phyloP scores from a whole-genome alignment of 2,113 vertebrate genomes.

The Zootoca vivipara region DNA sequence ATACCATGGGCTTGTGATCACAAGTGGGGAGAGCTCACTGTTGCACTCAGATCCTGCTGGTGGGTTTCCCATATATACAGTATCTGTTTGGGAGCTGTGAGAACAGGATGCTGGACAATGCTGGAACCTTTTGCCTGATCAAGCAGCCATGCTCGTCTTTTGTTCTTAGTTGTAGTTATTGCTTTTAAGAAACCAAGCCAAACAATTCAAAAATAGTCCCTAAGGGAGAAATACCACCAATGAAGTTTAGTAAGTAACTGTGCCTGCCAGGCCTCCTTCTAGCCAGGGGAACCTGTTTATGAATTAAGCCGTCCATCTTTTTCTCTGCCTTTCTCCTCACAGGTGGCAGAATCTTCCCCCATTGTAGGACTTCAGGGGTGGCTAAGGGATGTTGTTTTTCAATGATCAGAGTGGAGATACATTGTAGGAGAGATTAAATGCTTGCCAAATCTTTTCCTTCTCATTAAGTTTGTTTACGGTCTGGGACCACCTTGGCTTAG shows the following conservation, averaged over 20 bases:
- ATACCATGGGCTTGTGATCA: too few relatives aligned
- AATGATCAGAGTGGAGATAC: conserved; percentile 17
- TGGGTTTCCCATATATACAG: too few relatives aligned
- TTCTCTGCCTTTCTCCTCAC: not conserved
- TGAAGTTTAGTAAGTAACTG: not conserved
- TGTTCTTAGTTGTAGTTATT: too few relatives aligned
- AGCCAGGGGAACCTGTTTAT: not conserved
- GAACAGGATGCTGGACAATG: too few relatives aligned
- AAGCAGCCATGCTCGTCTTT: too few relatives aligned
- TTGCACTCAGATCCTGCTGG: too few relatives aligned
- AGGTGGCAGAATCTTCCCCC: conserved; percentile 5
- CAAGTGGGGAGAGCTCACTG: too few relatives aligned
- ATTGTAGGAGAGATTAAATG: conserved; percentile 55
- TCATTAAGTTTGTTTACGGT: conserved; percentile 50
- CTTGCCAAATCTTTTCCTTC: conserved; percentile 55
- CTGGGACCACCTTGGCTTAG: conserved; percentile 30
- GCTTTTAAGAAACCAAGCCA: too few relatives aligned
- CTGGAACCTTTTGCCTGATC: too few relatives aligned
- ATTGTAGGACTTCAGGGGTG: conserved; percentile 7
- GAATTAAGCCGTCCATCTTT: not conserved
- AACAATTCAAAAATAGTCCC: not conserved
- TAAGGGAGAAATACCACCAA: not conserved
- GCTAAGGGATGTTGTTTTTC: conserved; percentile 13
- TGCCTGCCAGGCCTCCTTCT: not conserved
- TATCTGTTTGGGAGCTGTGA: too few relatives aligned